Evolutionary conservation across 2,797 vertebrate species (phyloP).

Genomic region (Pachyuromys duprasi): DNA sequence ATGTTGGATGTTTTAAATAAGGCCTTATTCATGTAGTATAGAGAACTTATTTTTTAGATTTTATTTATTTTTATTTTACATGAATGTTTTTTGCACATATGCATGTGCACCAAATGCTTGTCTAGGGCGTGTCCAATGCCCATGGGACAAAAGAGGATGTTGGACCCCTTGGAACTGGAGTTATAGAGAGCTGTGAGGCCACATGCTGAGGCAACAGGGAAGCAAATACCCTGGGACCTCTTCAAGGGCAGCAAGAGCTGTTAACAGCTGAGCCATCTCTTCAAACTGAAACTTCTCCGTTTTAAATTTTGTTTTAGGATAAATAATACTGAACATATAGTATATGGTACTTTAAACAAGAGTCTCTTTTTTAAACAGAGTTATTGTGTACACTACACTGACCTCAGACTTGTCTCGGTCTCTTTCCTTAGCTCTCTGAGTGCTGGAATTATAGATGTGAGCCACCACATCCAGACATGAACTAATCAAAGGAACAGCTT

Average conservation of each 20-base stretch:
- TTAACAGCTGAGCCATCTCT: no score
- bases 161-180: background rate
- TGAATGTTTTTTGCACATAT: no score
- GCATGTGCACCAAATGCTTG: background rate
- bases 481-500: slow-evolving; percentile 33
- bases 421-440: background rate
- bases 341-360: background rate
- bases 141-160: background rate
- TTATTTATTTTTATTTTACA: background rate
- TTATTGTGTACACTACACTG: background rate
- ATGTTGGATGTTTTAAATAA: background rate
- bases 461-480: background rate
- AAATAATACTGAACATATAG: background rate
- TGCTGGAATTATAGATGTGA: background rate
- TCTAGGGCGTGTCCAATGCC: background rate
- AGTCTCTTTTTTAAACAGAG: background rate
- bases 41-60: background rate
- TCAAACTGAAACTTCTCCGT: background rate
- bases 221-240: background rate
- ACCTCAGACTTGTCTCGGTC: background rate
- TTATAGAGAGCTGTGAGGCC: background rate
- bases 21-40: background rate
- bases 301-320: background rate
- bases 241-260: background rate
- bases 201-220: background rate